These are phyloP conservation scores for Sitobion miscanthi DNA, from an alignment of 1,140 invertebrate genomes.

Conservation along the genomic window DNA sequence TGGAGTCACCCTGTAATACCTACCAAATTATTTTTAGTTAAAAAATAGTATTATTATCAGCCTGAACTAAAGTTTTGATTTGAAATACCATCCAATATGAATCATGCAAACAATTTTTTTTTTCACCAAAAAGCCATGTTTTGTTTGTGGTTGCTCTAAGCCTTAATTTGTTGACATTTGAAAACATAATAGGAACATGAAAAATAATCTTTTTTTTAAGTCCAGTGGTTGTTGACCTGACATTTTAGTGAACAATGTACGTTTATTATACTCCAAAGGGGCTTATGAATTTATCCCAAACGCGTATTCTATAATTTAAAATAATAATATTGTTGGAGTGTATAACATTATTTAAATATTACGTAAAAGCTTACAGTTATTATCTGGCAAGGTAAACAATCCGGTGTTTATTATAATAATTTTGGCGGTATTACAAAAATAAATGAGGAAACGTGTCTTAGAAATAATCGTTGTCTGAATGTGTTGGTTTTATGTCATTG, in stretches of 20 bases:
- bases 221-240: background rate
- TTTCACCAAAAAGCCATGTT: background rate
- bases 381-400: background rate
- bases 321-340: background rate
- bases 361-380: background rate
- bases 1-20: background rate
- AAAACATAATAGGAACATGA: background rate
- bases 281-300: background rate
- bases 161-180: conserved; percentile 22
- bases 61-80: background rate
- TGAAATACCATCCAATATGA: background rate
- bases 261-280: background rate
- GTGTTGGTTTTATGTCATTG: background rate
- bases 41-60: background rate
- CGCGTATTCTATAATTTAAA: background rate
- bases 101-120: background rate
- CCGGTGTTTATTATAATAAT: background rate
- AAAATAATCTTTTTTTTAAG: background rate
- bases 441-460: background rate
- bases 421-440: background rate
- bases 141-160: conserved; percentile 32
- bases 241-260: background rate
- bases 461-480: background rate
- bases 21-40: background rate
- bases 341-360: background rate